Evolutionary conservation across 2,797 vertebrate species (phyloP).

Genomic region (Emys orbicularis): DNA sequence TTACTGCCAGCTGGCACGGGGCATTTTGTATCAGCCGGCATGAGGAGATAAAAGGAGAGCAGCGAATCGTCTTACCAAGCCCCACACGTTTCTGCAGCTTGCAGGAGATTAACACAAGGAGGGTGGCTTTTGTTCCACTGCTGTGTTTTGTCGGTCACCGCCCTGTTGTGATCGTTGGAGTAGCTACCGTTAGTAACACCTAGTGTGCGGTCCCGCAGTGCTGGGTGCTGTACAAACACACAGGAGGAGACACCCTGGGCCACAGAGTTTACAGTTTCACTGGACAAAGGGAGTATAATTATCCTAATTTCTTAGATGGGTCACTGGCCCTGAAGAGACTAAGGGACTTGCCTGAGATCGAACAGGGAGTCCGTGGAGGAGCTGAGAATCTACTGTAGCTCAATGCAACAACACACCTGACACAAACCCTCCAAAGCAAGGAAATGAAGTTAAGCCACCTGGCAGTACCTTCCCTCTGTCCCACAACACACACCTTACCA

Average conservation of each 20-base stretch:
- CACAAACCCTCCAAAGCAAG: not conserved
- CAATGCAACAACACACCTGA: not conserved
- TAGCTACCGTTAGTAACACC: not conserved
- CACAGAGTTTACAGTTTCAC: not conserved
- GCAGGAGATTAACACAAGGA: not conserved
- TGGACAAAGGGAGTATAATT: not conserved
- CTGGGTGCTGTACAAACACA: not conserved
- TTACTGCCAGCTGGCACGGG: not conserved
- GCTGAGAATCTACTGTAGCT: not conserved
- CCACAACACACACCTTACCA: not conserved
- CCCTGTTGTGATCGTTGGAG: not conserved
- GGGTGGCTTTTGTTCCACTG: not conserved
- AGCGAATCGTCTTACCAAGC: not conserved
- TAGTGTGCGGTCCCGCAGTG: accelerated
- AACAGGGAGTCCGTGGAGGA: too few species aligned
- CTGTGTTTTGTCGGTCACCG: not conserved
- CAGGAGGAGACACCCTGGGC: not conserved
- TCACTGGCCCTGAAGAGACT: not conserved
- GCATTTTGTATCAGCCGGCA: not conserved
- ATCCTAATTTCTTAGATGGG: not conserved
- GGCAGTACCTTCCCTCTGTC: not conserved
- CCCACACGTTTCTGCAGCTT: not conserved
- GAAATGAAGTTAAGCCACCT: not conserved
- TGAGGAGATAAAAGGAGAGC: not conserved
- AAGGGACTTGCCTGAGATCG: too few species aligned